These are phyloP conservation scores for Triops longicaudatus DNA, from an alignment of 1,140 invertebrate genomes.

Conservation along the genomic window DNA sequence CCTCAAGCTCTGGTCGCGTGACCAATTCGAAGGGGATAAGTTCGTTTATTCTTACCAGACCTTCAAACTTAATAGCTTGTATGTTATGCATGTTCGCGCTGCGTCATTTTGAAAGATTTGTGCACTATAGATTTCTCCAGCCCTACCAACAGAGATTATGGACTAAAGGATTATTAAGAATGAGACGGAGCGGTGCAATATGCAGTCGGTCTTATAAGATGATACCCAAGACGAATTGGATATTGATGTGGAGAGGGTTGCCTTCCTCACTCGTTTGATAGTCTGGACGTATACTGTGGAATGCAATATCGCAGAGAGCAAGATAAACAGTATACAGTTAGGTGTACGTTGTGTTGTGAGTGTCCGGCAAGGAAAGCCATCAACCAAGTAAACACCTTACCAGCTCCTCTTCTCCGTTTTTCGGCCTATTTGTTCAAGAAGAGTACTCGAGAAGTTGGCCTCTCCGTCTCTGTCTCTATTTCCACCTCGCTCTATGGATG, in stretches of 20 bases:
- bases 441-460: neutral
- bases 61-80: neutral
- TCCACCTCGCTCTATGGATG: neutral
- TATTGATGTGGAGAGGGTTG: conserved; percentile 6
- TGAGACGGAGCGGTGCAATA: neutral
- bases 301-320: conserved; percentile 14
- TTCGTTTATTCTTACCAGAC: neutral
- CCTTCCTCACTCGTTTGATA: neutral
- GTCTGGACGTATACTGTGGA: neutral
- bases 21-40: neutral
- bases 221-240: conserved; percentile 6
- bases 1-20: neutral
- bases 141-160: too few species aligned
- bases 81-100: neutral
- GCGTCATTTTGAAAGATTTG: neutral
- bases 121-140: neutral
- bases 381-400: conserved; percentile 11
- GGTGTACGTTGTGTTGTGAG: neutral
- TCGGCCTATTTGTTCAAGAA: neutral
- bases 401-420: neutral
- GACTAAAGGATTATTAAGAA: neutral
- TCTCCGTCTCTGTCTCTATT: neutral
- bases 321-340: conserved; percentile 13
- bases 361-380: neutral
- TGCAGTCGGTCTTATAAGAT: neutral